These are phyloP conservation scores for Clarias batrachus DNA, from an alignment of 2,113 vertebrate species.

Conservation along the genomic window DNA sequence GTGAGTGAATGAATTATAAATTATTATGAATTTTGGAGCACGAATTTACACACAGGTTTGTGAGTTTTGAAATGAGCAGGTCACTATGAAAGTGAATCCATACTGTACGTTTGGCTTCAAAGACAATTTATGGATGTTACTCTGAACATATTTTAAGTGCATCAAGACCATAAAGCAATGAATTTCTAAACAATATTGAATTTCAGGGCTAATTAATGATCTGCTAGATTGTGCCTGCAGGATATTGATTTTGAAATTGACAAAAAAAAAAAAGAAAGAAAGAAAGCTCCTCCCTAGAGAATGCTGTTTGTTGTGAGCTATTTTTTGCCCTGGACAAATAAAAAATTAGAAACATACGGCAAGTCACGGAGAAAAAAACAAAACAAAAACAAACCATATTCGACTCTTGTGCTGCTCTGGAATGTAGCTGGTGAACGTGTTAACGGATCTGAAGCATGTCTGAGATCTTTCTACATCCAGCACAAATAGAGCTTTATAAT, in stretches of 20 bases:
- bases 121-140: background rate
- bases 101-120: background rate
- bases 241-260: background rate
- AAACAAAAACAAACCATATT: background rate
- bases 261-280: background rate
- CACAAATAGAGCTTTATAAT: background rate
- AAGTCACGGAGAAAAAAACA: background rate
- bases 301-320: conserved; percentile 14
- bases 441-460: conserved; percentile 5
- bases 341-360: conserved; percentile 20
- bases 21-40: too few relatives aligned
- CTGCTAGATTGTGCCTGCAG: background rate
- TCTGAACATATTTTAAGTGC: background rate
- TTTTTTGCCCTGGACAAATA: conserved; percentile 36
- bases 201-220: background rate
- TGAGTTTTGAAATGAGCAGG: background rate
- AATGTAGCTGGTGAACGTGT: conserved; percentile 12
- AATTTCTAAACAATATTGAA: background rate
- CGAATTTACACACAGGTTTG: background rate
- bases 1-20: too few relatives aligned
- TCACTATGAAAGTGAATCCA: background rate
- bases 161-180: background rate
- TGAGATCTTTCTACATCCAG: conserved; percentile 9
- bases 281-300: background rate
- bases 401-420: background rate